Conservation (phyloP, 1,140 invertebrate species). For the Penaeus japonicus region DNA sequence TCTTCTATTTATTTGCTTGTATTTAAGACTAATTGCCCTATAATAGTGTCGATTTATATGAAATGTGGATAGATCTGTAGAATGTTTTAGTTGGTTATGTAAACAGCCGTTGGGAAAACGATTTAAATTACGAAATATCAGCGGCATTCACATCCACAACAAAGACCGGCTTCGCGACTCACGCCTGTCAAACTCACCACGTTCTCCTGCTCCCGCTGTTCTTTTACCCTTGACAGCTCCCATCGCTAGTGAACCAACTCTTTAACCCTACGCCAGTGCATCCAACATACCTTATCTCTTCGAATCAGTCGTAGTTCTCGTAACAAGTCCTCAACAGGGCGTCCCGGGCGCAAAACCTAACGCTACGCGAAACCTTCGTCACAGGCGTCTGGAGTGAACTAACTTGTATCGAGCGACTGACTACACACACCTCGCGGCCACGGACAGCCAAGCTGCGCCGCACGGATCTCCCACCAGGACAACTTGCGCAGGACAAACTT, state of each 20-base stretch:
- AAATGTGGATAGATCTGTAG: too few relatives aligned
- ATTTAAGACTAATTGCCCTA: too few relatives aligned
- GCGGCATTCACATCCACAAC: not conserved
- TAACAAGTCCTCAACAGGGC: not conserved
- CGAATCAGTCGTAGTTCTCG: not conserved
- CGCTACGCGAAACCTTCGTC: not conserved
- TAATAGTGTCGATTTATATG: too few relatives aligned
- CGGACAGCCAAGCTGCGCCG: not conserved
- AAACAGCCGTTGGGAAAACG: too few relatives aligned
- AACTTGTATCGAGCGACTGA: slow-evolving; percentile 21
- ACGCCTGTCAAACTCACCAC: slow-evolving; percentile 25
- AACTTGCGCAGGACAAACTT: not conserved
- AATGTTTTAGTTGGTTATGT: too few relatives aligned
- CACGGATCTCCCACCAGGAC: not conserved
- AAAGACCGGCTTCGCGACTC: slow-evolving; percentile 25
- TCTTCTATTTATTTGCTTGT: too few relatives aligned
- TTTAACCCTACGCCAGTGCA: not conserved
- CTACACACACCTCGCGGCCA: not conserved
- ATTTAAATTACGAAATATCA: too few relatives aligned
- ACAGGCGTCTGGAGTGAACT: slow-evolving; percentile 10
- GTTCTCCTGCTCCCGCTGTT: not conserved
- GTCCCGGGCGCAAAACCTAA: not conserved
- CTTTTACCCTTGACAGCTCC: too few relatives aligned
- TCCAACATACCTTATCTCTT: not conserved
- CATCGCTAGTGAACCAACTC: not conserved